These are phyloP conservation scores for Synodontis membranacea DNA, from an alignment of 2,113 vertebrate species.

Conservation along the genomic window DNA sequence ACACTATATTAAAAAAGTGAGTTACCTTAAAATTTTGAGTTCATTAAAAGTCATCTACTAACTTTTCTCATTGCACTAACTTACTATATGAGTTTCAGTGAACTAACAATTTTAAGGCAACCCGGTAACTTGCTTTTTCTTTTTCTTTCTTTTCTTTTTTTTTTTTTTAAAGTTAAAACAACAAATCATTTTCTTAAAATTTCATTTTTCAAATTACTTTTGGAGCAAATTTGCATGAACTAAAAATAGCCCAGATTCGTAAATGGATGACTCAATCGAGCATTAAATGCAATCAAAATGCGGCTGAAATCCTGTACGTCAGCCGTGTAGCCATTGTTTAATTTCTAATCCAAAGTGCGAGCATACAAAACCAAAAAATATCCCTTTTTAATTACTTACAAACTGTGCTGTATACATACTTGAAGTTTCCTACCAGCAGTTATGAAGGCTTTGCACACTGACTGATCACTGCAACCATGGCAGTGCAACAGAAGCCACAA, in stretches of 20 bases:
- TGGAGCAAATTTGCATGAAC: not conserved
- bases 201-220: not conserved
- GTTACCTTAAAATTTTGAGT: too few relatives aligned
- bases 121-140: too few relatives aligned
- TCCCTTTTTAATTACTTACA: conserved; percentile 8
- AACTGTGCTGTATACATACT: not conserved
- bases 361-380: not conserved
- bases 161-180: too few relatives aligned
- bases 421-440: conserved; percentile 24
- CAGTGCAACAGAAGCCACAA: conserved; percentile 38
- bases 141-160: too few relatives aligned
- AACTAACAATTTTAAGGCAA: too few relatives aligned
- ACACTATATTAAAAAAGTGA: too few relatives aligned
- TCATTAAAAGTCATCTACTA: too few relatives aligned
- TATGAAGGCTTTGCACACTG: conserved; percentile 5
- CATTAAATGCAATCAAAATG: not conserved
- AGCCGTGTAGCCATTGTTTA: not conserved
- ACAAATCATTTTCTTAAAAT: not conserved
- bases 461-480: conserved; percentile 27
- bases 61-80: too few relatives aligned
- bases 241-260: not conserved
- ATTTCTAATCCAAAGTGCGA: not conserved
- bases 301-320: not conserved
- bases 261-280: not conserved
- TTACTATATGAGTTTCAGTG: too few relatives aligned